These are phyloP conservation scores for Hoplostethus atlanticus DNA, from an alignment of 2,797 vertebrate species.

Conservation along the genomic window DNA sequence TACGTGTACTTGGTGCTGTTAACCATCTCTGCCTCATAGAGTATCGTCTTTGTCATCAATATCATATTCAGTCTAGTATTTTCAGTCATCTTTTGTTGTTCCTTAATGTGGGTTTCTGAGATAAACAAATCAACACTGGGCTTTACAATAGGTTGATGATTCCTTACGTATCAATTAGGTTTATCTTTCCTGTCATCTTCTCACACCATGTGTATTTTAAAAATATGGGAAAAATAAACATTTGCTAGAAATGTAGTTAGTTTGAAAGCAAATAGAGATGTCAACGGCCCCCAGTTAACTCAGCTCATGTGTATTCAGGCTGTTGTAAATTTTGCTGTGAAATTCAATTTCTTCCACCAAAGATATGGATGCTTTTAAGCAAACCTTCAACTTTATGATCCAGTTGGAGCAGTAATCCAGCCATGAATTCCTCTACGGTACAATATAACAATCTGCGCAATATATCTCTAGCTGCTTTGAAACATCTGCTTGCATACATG, in stretches of 20 bases:
- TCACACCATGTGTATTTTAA: slow-evolving; percentile 20
- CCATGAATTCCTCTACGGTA: slow-evolving; percentile 63
- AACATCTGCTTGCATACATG: slow-evolving; percentile 62
- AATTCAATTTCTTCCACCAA: slow-evolving; percentile 68
- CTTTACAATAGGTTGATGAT: background rate
- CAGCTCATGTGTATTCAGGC: slow-evolving; percentile 47
- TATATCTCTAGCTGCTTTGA: slow-evolving; percentile 71
- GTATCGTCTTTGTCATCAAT: too few relatives aligned
- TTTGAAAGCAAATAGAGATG: slow-evolving; percentile 57
- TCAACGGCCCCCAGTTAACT: slow-evolving; percentile 63
- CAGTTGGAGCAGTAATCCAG: slow-evolving; percentile 63
- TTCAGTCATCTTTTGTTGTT: too few relatives aligned
- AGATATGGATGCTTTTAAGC: slow-evolving; percentile 56
- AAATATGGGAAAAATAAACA: slow-evolving; percentile 1
- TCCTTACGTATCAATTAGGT: background rate
- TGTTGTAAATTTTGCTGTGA: slow-evolving; percentile 68
- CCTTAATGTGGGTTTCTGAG: background rate
- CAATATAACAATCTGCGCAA: slow-evolving; percentile 73
- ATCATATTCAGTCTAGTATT: too few relatives aligned
- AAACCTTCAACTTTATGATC: slow-evolving; percentile 71
- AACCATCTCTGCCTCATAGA: too few relatives aligned
- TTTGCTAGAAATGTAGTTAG: slow-evolving; percentile 10
- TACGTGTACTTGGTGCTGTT: too few relatives aligned
- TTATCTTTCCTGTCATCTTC: background rate
- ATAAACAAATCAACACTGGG: background rate